Percentiles rank a stretch among this genome's conserved stretches.
These are phyloP conservation scores for Echeneis naucrates DNA, from an alignment of 2,797 vertebrate genomes.

Conservation along the genomic window DNA sequence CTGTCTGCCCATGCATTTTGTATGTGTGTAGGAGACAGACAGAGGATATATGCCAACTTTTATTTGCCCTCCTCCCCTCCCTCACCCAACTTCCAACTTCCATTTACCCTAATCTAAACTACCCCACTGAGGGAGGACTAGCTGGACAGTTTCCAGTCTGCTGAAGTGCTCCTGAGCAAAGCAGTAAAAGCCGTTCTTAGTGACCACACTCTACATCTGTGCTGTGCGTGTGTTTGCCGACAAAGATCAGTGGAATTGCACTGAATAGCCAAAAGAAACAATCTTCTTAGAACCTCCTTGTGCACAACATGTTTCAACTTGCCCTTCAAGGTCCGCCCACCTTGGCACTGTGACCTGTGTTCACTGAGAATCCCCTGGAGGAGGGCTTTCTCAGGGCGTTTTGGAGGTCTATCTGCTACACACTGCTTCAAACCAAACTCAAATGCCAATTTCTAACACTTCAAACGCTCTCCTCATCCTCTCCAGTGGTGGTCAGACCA, in stretches of 20 bases:
- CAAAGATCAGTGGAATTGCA: slow-evolving; percentile 18
- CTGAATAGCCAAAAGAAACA: slow-evolving; percentile 16
- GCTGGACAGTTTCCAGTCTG: slow-evolving; percentile 10
- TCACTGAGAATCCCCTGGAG: not conserved
- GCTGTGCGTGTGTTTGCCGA: slow-evolving; percentile 15
- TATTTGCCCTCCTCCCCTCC: slow-evolving; percentile 7
- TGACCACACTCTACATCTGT: not conserved
- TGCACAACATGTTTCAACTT: slow-evolving; percentile 76
- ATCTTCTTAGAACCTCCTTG: slow-evolving; percentile 9
- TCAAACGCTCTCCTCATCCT: not conserved
- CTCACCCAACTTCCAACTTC: no score
- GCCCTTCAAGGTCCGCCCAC: slow-evolving; percentile 61
- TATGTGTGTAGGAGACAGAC: slow-evolving; percentile 44
- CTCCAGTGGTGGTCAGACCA: slow-evolving; percentile 74
- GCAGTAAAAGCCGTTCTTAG: not conserved
- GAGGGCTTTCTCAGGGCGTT: slow-evolving; percentile 5
- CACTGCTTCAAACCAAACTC: not conserved
- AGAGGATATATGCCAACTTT: slow-evolving; percentile 38
- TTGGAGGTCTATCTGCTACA: not conserved
- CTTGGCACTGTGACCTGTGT: slow-evolving; percentile 47
- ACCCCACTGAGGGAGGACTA: not conserved
- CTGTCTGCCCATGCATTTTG: slow-evolving; percentile 81
- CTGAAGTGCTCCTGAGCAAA: no score
- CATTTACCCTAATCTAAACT: slow-evolving; percentile 9
- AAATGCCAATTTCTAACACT: not conserved